Percentiles rank a stretch among this genome's conserved stretches.
These are phyloP conservation scores for Clarias pachynema DNA, from an alignment of 2,797 vertebrate genomes.

Conservation along the genomic window DNA sequence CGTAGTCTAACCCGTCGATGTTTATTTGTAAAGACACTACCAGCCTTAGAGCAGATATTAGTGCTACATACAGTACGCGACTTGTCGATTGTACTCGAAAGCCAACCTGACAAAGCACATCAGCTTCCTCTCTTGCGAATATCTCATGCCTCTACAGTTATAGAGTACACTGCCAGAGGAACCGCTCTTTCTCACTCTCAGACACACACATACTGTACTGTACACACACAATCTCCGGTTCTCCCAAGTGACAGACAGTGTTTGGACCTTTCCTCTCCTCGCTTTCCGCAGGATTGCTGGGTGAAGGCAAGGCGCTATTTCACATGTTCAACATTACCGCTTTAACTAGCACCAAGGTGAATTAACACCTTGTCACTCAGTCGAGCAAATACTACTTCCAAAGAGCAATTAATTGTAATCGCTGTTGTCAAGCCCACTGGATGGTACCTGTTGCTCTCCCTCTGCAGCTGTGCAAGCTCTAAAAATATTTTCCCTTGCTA, in stretches of 20 bases:
- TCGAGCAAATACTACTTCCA: conserved; percentile 88
- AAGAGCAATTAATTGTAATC: conserved; percentile 93
- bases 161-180: conserved; percentile 55
- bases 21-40: conserved; percentile 2
- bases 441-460: conserved; percentile 85
- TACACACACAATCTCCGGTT: conserved; percentile 11
- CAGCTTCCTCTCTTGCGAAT: conserved; percentile 42
- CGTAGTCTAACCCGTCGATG: not conserved
- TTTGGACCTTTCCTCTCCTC: conserved; percentile 61
- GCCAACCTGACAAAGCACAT: conserved; percentile 54
- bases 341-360: conserved; percentile 88
- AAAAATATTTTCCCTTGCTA: conserved; percentile 74
- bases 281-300: conserved; percentile 69
- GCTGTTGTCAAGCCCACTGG: conserved; percentile 87
- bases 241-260: conserved; percentile 64
- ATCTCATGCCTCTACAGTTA: conserved; percentile 58
- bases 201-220: too few species aligned
- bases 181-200: conserved; percentile 47
- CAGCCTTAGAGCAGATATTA: not conserved
- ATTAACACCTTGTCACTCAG: conserved; percentile 93
- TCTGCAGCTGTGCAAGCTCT: conserved; percentile 79
- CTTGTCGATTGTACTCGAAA: conserved; percentile 50
- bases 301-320: conserved; percentile 78
- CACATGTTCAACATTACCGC: conserved; percentile 82
- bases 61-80: not conserved